Evolutionary conservation across 2,797 vertebrate genomes (phyloP).

Genomic region (Nasua narica): DNA sequence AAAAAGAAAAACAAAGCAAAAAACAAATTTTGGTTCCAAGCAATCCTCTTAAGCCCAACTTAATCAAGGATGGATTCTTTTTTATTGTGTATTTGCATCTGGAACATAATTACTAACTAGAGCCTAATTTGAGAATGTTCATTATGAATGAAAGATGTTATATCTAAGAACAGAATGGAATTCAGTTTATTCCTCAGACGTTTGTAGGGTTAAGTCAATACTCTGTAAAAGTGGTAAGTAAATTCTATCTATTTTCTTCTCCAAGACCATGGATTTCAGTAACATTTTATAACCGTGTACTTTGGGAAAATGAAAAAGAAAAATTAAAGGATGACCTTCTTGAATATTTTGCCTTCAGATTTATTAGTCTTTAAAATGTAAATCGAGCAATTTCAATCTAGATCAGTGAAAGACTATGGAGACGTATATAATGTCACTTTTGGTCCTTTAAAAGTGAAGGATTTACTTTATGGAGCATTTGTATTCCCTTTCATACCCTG

Average conservation of each 20-base stretch:
- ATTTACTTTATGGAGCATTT: conserved; percentile 23
- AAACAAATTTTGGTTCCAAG: conserved; percentile 28
- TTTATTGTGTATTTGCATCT: conserved; percentile 33
- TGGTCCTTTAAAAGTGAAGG: background rate
- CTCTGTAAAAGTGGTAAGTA: background rate
- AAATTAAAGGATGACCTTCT: background rate
- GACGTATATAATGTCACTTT: background rate
- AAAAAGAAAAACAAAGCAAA: background rate
- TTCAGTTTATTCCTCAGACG: background rate
- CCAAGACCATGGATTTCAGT: background rate
- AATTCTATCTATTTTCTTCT: background rate
- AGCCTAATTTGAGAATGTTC: conserved; percentile 55
- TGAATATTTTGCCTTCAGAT: conserved; percentile 32
- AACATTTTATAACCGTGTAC: background rate
- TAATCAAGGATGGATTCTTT: conserved; percentile 26
- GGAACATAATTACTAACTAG: conserved; percentile 30
- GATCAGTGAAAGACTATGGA: background rate
- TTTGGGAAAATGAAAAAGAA: background rate
- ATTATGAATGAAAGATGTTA: conserved; percentile 14
- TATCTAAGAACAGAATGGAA: conserved; percentile 19
- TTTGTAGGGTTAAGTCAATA: background rate
- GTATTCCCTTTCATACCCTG: background rate
- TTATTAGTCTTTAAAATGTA: conserved; percentile 21
- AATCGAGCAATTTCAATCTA: conserved; percentile 34
- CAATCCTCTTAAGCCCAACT: background rate